phyloP scores from a whole-genome alignment of 2,888 invertebrate species.

The Tachina fera region DNA sequence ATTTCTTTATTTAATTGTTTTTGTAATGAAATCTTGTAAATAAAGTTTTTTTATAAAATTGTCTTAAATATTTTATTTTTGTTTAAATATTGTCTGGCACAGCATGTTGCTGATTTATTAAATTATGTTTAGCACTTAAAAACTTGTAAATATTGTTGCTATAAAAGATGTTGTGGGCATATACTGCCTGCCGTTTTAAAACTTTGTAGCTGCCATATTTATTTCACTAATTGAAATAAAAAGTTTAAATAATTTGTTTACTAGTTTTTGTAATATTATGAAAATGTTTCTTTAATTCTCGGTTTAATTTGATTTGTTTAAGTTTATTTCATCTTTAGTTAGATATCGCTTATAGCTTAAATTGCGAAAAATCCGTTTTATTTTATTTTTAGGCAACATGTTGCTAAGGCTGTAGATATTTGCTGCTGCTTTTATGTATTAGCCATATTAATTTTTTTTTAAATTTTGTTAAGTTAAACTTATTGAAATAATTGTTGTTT shows the following conservation, averaged over 20 bases:
- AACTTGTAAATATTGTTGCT: background rate
- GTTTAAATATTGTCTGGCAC: no score
- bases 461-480: background rate
- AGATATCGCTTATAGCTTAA: no score
- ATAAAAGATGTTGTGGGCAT: background rate
- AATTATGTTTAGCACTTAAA: background rate
- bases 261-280: no score
- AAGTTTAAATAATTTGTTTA: background rate
- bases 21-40: background rate
- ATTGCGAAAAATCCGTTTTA: no score
- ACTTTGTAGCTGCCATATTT: background rate
- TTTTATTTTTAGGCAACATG: no score
- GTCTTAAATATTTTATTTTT: background rate
- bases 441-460: no score
- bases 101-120: no score
- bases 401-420: no score
- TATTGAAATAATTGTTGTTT: background rate
- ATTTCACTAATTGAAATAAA: background rate
- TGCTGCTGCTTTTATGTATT: no score
- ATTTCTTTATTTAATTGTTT: background rate
- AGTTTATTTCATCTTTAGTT: no score
- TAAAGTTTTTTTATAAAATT: background rate
- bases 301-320: no score
- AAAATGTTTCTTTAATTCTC: no score
- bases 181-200: background rate